These are phyloP conservation scores for Pollenia labialis DNA, from an alignment of 2,888 invertebrate genomes.

Conservation along the genomic window DNA sequence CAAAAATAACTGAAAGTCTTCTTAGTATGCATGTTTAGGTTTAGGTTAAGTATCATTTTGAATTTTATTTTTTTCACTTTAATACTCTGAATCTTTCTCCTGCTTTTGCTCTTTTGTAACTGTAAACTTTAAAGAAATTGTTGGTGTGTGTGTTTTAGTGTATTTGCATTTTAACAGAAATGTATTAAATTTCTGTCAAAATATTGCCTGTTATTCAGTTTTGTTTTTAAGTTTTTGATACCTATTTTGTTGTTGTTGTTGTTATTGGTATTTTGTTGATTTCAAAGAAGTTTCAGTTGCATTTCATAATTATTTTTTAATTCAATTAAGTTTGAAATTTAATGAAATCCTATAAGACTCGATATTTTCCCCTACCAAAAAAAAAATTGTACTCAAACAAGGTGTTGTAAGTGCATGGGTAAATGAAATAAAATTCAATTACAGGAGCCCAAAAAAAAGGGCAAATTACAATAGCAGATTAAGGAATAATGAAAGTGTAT, in stretches of 20 bases:
- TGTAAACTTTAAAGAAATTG: no score
- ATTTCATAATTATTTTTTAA: slow-evolving; percentile 72
- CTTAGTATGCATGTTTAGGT: slow-evolving; percentile 24
- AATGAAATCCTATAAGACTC: slow-evolving; percentile 70
- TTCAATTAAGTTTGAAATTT: slow-evolving; percentile 64
- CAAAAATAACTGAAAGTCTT: slow-evolving; percentile 40
- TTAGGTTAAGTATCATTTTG: slow-evolving; percentile 64
- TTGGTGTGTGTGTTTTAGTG: neutral
- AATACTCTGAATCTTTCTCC: neutral
- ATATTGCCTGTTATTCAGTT: slow-evolving; percentile 55
- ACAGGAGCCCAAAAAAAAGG: neutral
- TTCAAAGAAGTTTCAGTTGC: slow-evolving; percentile 66
- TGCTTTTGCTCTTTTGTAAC: neutral
- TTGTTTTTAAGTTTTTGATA: neutral
- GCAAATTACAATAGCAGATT: slow-evolving; percentile 1
- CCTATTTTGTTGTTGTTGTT: slow-evolving; percentile 4
- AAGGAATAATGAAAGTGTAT: slow-evolving; percentile 9
- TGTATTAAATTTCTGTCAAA: slow-evolving; percentile 71
- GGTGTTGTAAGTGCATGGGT: neutral
- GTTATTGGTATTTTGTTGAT: neutral
- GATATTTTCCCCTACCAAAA: neutral
- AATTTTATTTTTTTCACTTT: slow-evolving; percentile 1
- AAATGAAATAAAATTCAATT: slow-evolving; percentile 5
- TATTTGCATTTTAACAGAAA: slow-evolving; percentile 15
- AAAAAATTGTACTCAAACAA: neutral